Percentiles rank a stretch among this genome's conserved stretches.
phyloP scores from a whole-genome alignment of 2,797 vertebrate species.

The Pteropus rufus region DNA sequence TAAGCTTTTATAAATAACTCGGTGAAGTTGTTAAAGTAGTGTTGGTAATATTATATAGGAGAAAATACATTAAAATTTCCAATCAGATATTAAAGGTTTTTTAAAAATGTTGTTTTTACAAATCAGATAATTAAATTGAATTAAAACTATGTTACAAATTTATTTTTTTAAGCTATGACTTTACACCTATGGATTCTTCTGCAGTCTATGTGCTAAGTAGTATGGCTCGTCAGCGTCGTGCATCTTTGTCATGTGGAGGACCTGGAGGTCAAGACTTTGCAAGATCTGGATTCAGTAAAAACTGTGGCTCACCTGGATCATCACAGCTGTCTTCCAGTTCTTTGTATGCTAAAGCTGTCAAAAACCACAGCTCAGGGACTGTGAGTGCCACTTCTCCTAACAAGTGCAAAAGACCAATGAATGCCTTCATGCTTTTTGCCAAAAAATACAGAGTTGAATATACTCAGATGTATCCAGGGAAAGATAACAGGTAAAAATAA shows the following conservation, averaged over 20 bases:
- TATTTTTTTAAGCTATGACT: constrained; percentile 92
- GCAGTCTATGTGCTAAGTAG: constrained; percentile 98
- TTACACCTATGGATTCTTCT: constrained; percentile 98
- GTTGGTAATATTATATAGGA: neutral
- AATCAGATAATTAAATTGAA: neutral
- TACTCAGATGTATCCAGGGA: constrained; percentile 99
- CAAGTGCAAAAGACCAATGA: constrained; percentile 99
- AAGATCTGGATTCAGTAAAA: constrained; percentile 88
- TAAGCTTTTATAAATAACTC: neutral
- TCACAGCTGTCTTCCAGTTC: constrained; percentile 86
- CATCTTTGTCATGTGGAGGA: constrained; percentile 93
- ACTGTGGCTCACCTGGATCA: constrained; percentile 84
- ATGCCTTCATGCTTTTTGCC: constrained; percentile 99
- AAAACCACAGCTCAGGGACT: constrained; percentile 94
- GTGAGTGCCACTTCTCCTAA: constrained; percentile 92
- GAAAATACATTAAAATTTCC: neutral
- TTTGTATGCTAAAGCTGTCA: constrained; percentile 89
- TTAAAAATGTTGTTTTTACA: neutral
- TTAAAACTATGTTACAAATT: neutral
- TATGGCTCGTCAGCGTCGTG: constrained; percentile 98
- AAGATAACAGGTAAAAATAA: constrained; percentile 95
- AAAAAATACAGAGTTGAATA: constrained; percentile 99
- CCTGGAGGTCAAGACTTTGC: constrained; percentile 91
- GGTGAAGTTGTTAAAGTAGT: neutral
- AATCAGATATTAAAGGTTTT: neutral